Evolutionary conservation across 2,113 vertebrate genomes (phyloP).

Genomic region (Myotis davidii): DNA sequence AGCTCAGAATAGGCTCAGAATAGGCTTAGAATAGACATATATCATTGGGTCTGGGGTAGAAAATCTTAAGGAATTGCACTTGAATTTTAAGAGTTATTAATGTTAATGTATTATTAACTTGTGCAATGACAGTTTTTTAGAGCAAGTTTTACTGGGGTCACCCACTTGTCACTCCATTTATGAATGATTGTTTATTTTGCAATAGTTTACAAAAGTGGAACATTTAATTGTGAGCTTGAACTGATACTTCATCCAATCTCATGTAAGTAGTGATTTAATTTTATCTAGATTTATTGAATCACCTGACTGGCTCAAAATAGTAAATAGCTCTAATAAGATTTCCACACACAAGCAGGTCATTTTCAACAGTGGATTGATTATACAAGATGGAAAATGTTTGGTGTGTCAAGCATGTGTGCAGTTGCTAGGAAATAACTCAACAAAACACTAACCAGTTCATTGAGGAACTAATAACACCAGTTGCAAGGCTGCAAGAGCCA

Average conservation of each 20-base stretch:
- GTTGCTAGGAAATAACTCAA: conserved; percentile 72
- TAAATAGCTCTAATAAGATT: conserved; percentile 63
- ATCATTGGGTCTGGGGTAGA: neutral
- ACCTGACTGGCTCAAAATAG: conserved; percentile 53
- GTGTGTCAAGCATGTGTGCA: conserved; percentile 40
- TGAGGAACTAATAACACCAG: conserved; percentile 73
- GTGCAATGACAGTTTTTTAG: neutral
- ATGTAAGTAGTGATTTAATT: conserved; percentile 61
- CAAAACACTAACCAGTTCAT: conserved; percentile 73
- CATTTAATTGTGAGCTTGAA: conserved; percentile 26
- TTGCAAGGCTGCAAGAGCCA: conserved; percentile 63
- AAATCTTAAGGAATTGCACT: neutral
- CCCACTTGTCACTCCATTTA: neutral
- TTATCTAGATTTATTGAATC: conserved; percentile 62
- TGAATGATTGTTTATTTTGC: neutral
- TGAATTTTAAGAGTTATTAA: conserved; percentile 20
- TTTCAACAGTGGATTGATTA: conserved; percentile 62
- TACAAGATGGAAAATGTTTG: conserved; percentile 66
- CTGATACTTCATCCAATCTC: conserved; percentile 38
- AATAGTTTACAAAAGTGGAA: neutral
- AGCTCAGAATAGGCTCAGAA: neutral
- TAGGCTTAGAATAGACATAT: neutral
- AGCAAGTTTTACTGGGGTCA: neutral
- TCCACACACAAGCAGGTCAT: conserved; percentile 26
- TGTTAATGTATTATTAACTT: neutral